Conservation (phyloP, 37 sponge, comb jelly and placozoan genomes). For the Axinella damicornis region DNA sequence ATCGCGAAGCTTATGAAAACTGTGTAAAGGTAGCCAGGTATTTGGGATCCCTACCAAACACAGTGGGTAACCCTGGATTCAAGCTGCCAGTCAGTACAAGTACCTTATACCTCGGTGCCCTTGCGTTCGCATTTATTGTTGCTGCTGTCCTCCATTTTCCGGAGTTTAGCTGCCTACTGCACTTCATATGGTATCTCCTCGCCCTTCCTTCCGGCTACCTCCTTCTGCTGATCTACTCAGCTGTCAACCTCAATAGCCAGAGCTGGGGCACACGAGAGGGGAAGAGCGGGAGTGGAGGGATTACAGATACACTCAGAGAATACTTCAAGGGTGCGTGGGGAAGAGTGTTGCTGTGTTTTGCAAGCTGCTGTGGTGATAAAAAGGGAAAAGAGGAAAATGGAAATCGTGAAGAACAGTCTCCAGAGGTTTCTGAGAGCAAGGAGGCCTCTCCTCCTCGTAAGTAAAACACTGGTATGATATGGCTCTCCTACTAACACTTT, state of each 20-base stretch:
- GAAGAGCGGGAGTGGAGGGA: neutral
- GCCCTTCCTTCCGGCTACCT: slow-evolving; percentile 90
- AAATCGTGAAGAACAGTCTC: neutral
- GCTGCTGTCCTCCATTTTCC: slow-evolving; percentile 79
- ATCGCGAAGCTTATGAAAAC: neutral
- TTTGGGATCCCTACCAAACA: neutral
- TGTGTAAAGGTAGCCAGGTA: neutral
- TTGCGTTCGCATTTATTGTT: slow-evolving; percentile 5
- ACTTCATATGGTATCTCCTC: slow-evolving; percentile 85
- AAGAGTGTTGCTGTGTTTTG: neutral
- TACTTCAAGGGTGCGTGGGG: slow-evolving; percentile 4
- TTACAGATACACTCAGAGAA: neutral
- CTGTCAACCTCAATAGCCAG: slow-evolving; percentile 79
- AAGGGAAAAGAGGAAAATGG: neutral
- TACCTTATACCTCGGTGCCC: neutral
- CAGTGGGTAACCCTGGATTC: neutral
- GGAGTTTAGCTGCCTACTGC: slow-evolving; percentile 63
- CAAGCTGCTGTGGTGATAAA: neutral
- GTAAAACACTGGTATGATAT: too few relatives aligned
- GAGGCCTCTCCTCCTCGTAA: neutral
- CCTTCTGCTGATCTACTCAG: slow-evolving; percentile 87
- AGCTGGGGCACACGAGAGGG: slow-evolving; percentile 93
- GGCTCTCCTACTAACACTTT: too few relatives aligned
- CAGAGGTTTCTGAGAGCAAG: neutral
- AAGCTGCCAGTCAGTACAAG: neutral